Conservation (phyloP, 2,797 vertebrate species). For the Centropyge bicolor region DNA sequence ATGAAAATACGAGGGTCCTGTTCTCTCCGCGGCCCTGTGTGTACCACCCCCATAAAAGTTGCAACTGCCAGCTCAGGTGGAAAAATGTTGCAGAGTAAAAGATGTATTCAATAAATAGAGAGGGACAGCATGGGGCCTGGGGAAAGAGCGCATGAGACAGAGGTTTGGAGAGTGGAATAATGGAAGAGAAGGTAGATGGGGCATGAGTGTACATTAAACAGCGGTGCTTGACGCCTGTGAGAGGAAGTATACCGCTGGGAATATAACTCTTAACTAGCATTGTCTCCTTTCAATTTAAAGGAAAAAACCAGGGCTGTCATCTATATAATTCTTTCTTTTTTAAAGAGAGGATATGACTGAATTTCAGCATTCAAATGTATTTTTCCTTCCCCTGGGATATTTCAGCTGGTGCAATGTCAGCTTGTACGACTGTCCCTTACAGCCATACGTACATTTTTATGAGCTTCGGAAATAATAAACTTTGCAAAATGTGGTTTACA, state of each 20-base stretch:
- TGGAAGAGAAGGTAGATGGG: slow-evolving; percentile 96
- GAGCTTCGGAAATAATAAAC: background rate
- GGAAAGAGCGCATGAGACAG: slow-evolving; percentile 96
- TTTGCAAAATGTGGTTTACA: background rate
- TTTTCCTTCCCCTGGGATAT: background rate
- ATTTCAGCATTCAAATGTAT: slow-evolving; percentile 45
- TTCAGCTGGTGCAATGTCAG: slow-evolving; percentile 8
- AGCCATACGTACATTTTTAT: background rate
- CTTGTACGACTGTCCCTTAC: background rate
- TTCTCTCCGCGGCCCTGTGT: slow-evolving; percentile 71
- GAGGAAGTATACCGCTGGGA: slow-evolving; percentile 93
- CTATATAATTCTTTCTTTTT: slow-evolving; percentile 83
- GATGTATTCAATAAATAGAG: slow-evolving; percentile 99
- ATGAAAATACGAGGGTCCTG: slow-evolving; percentile 78
- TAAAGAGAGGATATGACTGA: slow-evolving; percentile 50
- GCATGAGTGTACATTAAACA: slow-evolving; percentile 99
- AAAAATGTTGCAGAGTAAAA: slow-evolving; percentile 97
- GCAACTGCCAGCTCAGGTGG: slow-evolving; percentile 99
- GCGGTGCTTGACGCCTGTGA: slow-evolving; percentile 93
- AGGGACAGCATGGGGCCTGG: slow-evolving; percentile 96
- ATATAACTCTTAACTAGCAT: slow-evolving; percentile 98
- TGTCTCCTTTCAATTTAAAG: slow-evolving; percentile 90
- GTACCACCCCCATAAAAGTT: slow-evolving; percentile 92
- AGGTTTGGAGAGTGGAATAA: slow-evolving; percentile 96
- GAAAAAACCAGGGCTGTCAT: slow-evolving; percentile 85